Evolutionary conservation across 2,113 vertebrate genomes (phyloP).

Genomic region (Typhlomys cinereus): DNA sequence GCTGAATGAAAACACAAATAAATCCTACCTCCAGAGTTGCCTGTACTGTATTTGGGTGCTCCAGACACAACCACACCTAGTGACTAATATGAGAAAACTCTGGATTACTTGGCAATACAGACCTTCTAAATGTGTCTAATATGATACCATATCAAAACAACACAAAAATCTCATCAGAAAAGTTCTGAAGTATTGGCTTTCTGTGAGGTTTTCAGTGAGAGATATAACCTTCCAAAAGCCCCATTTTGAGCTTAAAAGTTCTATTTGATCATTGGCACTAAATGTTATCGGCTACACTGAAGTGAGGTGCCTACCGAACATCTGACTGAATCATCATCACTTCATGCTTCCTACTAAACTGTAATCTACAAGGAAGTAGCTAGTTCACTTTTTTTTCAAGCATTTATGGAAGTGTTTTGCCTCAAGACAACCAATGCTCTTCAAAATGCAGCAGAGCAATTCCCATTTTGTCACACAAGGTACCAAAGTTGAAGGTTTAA

Average conservation of each 20-base stretch:
- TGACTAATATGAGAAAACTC: not conserved
- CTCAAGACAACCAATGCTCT: not conserved
- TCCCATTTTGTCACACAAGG: not conserved
- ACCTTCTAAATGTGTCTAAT: no score
- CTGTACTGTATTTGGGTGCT: not conserved
- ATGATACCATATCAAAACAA: not conserved
- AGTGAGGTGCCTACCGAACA: not conserved
- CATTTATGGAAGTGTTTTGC: not conserved
- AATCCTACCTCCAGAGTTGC: not conserved
- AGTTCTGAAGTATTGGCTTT: not conserved
- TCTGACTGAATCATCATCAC: not conserved
- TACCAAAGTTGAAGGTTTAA: not conserved
- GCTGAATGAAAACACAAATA: not conserved
- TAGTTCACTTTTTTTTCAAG: not conserved
- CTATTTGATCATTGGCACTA: not conserved
- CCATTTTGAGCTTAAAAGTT: not conserved
- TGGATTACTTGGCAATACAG: no score
- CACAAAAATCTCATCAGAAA: not conserved
- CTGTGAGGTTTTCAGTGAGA: not conserved
- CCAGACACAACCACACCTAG: not conserved
- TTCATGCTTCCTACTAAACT: not conserved
- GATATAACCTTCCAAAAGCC: slow-evolving; percentile 2
- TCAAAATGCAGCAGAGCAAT: not conserved
- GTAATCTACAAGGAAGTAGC: not conserved
- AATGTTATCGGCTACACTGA: not conserved